phyloP scores from a whole-genome alignment of 2,888 invertebrate genomes.

The Sphaerophoria taeniata region DNA sequence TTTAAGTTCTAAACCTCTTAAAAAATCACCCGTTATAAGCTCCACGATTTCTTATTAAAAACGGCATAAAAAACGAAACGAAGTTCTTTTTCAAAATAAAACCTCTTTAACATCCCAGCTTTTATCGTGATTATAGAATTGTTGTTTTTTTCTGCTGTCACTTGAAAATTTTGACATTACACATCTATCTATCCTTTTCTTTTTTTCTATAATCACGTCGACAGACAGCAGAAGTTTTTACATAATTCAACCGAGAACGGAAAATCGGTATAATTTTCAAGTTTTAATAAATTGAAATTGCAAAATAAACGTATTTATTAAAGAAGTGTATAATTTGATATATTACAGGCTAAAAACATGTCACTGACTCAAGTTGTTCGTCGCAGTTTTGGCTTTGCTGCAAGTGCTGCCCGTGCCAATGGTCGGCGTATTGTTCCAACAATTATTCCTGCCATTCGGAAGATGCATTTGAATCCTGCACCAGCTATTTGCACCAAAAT shows the following conservation, averaged over 20 bases:
- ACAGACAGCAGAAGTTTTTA: conserved; percentile 67
- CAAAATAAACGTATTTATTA: neutral
- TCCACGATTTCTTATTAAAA: too few relatives aligned
- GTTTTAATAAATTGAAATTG: conserved; percentile 28
- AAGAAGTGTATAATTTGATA: conserved; percentile 9
- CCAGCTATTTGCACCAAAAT: conserved; percentile 78
- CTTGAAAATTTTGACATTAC: neutral
- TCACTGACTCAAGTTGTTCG: conserved; percentile 82
- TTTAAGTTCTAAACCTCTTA: too few relatives aligned
- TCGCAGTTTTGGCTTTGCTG: conserved; percentile 78
- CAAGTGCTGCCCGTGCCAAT: conserved; percentile 75
- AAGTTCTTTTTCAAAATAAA: too few relatives aligned
- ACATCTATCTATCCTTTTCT: conserved; percentile 29
- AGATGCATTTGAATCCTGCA: conserved; percentile 79
- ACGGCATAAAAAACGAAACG: too few relatives aligned
- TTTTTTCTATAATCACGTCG: conserved; percentile 61
- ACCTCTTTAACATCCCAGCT: conserved; percentile 1
- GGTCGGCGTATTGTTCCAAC: conserved; percentile 70
- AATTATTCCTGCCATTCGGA: conserved; percentile 77
- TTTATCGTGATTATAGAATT: conserved; percentile 29
- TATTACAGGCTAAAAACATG: conserved; percentile 76
- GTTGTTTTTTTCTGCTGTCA: conserved; percentile 46
- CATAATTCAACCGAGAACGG: conserved; percentile 68
- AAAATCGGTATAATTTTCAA: conserved; percentile 65
- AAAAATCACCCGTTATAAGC: too few relatives aligned